Conservation (phyloP, 2,888 invertebrate species). For the Pollenia angustigena region DNA sequence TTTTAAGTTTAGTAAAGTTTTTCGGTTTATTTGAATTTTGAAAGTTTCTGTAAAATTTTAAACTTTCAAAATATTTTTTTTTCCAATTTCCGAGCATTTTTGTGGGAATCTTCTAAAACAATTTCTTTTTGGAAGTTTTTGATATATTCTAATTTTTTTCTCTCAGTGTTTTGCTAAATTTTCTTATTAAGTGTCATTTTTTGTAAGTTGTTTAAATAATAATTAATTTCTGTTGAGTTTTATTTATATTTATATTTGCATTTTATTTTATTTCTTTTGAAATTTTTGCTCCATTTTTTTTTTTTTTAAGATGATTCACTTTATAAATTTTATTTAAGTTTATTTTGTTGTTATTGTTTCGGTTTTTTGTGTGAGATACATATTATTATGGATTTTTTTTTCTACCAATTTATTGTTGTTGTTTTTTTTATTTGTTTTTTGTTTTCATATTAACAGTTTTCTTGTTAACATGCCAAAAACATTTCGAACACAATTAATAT, state of each 20-base stretch:
- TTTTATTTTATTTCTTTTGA: constrained; percentile 45
- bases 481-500: constrained; percentile 73
- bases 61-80: too few relatives aligned
- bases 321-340: constrained; percentile 51
- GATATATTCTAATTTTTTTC: neutral
- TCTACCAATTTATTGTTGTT: constrained; percentile 46
- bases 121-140: too few relatives aligned
- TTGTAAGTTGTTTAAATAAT: constrained; percentile 50
- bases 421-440: constrained; percentile 37
- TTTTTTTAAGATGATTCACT: constrained; percentile 63
- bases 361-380: constrained; percentile 21
- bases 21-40: too few relatives aligned
- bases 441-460: constrained; percentile 71
- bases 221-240: constrained; percentile 34
- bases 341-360: constrained; percentile 43
- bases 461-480: constrained; percentile 74
- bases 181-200: constrained; percentile 39
- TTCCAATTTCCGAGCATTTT: too few relatives aligned
- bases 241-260: constrained; percentile 47
- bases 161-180: neutral
- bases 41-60: too few relatives aligned
- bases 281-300: constrained; percentile 66
- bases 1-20: too few relatives aligned
- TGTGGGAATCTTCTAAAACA: too few relatives aligned
- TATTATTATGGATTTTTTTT: constrained; percentile 51